These are phyloP conservation scores for Tyrannus savana DNA, from an alignment of 2,113 vertebrate genomes.

Conservation along the genomic window DNA sequence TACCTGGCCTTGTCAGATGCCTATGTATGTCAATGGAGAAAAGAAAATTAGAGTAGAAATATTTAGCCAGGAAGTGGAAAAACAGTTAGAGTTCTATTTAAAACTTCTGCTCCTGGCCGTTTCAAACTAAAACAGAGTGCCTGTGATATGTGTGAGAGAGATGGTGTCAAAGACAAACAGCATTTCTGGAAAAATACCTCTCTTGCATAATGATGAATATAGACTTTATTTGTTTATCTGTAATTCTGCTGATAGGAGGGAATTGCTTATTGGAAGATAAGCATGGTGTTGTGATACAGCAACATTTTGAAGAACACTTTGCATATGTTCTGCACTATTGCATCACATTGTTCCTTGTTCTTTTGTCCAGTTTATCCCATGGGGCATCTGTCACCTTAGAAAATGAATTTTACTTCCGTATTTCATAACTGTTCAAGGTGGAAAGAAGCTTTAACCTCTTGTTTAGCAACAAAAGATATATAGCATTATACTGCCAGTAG, in stretches of 20 bases:
- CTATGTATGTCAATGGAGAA: not conserved
- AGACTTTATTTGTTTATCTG: not conserved
- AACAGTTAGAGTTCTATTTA: not conserved
- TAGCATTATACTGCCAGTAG: not conserved
- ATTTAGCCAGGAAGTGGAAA: not conserved
- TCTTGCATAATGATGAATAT: not conserved
- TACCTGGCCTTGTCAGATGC: not conserved
- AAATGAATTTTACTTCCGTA: not conserved
- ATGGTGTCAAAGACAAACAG: not conserved
- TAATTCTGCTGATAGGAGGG: not conserved
- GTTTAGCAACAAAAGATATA: not conserved
- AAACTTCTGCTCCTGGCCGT: fast-evolving
- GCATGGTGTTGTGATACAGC: fast-evolving
- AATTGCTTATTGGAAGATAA: not conserved
- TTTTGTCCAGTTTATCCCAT: not conserved
- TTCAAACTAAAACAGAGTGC: not conserved
- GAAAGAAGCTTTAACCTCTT: not conserved
- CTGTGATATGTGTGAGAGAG: not conserved
- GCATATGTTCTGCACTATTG: not conserved
- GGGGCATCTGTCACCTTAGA: not conserved
- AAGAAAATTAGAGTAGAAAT: not conserved
- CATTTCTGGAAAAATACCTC: not conserved
- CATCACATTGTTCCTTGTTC: not conserved
- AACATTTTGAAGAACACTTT: not conserved
- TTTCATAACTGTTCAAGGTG: not conserved